Base-by-base conservation (phyloP, 92 coral and sea anemone species). In the Pocillopora meandrina region DNA sequence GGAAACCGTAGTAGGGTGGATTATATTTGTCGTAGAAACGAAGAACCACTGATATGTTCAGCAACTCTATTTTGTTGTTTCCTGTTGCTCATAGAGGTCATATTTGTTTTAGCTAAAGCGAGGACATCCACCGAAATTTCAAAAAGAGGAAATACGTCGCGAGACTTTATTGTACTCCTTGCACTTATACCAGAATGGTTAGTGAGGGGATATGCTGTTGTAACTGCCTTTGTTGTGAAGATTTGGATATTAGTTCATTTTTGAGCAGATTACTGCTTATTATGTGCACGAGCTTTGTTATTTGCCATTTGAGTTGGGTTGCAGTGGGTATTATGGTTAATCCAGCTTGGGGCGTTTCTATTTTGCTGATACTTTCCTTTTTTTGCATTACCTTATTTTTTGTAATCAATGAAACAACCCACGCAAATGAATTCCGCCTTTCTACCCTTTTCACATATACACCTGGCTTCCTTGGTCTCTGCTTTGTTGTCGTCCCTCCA, bases 241-340 rank as follows among this genome's bases (percentile, higher is more conserved):
- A 56, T 2, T 12, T 12, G 47, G 35, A 75, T 5, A 17, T 15
- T 20, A 58, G 31, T 75, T 58, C 79, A 33, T 5, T 58, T 75
- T 75, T 16, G 8, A 57, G 79, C 58, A 75, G 64, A 58, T 75
- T 19, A 0, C 16, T 75, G 65, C 60, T 75, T 57, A 56, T 75
- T 10, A 10, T 65, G 1, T 20, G 36, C 26, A 18, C 36, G 33
- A 61, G 61, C 80, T 1, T 76, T 57, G 20, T 33, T 52, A 18
- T n/a, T 9, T 79, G 65, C 16, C 72, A 65, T 64, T 52, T 79
- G 26, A 64, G 61, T 52, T 79, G 83, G 83, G 36, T 79, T 14
- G 47, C 66, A 9, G 42, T 79, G 10, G 83, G 74, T 16, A 79
- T 79, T 9, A 79, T 79, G 83, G 21, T 79, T 19, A 79, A 79